Evolutionary conservation across 2,113 vertebrate genomes (phyloP).

Genomic region (Ahaetulla prasina): DNA sequence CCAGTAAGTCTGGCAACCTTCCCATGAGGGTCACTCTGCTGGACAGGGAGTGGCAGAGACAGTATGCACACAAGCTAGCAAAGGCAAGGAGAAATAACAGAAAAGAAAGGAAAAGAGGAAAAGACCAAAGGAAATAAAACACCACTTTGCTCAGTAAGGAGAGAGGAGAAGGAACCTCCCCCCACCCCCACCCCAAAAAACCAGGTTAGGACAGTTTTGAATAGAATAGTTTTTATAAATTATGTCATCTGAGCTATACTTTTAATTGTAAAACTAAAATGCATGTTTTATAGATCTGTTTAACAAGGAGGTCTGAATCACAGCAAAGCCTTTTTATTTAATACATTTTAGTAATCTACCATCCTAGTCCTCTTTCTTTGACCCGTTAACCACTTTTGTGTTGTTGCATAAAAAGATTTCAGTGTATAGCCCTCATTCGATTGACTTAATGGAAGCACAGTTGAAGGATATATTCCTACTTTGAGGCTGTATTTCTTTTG

Average conservation of each 20-base stretch:
- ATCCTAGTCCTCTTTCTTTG: neutral
- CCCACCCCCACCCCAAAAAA: neutral
- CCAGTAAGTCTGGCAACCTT: too few species aligned
- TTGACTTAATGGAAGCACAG: neutral
- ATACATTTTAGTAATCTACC: neutral
- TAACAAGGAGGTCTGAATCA: neutral
- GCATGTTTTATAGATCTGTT: neutral
- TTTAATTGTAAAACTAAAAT: neutral
- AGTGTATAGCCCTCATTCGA: neutral
- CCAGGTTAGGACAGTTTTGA: neutral
- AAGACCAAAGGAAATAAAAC: neutral
- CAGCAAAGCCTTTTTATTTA: neutral
- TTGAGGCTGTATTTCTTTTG: neutral
- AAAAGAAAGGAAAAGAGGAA: too few species aligned
- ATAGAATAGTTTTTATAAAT: neutral
- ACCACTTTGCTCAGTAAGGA: neutral
- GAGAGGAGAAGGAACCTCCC: neutral
- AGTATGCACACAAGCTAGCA: too few species aligned
- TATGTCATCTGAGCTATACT: neutral
- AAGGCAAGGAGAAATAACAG: too few species aligned
- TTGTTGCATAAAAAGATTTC: neutral
- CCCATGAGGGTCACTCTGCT: too few species aligned
- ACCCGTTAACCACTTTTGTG: neutral
- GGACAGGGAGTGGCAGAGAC: too few species aligned
- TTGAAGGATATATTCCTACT: neutral